Conservation (phyloP, 2,113 vertebrate species). For the Bubo blakistoni region DNA sequence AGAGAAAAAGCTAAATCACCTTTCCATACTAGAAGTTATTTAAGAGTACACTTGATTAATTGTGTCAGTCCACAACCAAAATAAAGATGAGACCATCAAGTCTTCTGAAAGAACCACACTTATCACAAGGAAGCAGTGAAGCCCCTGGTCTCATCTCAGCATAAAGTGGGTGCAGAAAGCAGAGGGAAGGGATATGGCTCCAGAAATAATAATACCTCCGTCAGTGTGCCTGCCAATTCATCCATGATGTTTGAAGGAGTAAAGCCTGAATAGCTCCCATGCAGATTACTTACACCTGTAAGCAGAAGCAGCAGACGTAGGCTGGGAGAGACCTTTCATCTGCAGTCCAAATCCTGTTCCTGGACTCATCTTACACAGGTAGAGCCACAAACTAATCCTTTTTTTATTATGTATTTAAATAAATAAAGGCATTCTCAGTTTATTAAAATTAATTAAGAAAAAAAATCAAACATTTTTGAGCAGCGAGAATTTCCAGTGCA, state of each 20-base stretch:
- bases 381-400: not conserved
- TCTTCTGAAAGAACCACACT: not conserved
- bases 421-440: not conserved
- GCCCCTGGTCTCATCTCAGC: not conserved
- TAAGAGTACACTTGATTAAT: not conserved
- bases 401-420: not conserved
- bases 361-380: not conserved
- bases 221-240: not conserved
- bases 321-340: not conserved
- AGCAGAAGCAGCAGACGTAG: not conserved
- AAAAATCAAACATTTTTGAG: not conserved
- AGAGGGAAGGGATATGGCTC: not conserved
- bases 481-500: not conserved
- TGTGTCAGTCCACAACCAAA: not conserved
- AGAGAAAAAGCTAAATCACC: not conserved
- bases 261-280: not conserved
- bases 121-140: not conserved
- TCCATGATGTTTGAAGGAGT: fast-evolving
- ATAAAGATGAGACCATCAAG: not conserved
- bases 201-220: not conserved
- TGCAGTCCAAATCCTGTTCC: not conserved
- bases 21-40: not conserved
- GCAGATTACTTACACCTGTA: not conserved
- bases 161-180: not conserved
- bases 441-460: not conserved